Evolutionary conservation across 2,113 vertebrate species (phyloP).

Genomic region (Pedionomus torquatus): DNA sequence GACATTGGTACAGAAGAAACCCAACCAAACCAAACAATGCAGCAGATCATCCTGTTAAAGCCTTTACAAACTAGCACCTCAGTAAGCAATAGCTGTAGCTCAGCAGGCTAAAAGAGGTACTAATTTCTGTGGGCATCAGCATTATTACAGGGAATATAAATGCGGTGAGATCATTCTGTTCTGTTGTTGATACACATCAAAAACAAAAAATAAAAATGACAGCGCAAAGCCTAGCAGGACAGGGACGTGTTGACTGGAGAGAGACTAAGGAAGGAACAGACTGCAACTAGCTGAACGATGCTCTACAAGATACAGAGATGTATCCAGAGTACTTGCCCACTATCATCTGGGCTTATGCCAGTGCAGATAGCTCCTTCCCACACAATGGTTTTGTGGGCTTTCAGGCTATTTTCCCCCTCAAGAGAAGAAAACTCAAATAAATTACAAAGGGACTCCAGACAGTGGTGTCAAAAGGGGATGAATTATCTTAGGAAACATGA

Average conservation of each 20-base stretch:
- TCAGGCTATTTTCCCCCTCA: neutral
- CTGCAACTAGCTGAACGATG: neutral
- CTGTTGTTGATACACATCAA: neutral
- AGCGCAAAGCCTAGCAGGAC: neutral
- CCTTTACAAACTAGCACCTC: neutral
- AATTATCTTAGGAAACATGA: neutral
- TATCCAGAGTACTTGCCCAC: neutral
- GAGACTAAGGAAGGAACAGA: slow-evolving; percentile 8
- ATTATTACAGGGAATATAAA: neutral
- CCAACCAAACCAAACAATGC: neutral
- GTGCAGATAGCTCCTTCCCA: neutral
- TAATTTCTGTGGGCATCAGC: slow-evolving; percentile 6
- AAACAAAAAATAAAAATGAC: neutral
- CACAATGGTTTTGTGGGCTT: neutral
- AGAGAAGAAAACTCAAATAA: neutral
- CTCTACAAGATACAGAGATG: neutral
- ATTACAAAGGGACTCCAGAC: neutral
- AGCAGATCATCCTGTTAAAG: neutral
- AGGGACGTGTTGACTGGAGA: neutral
- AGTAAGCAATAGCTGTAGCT: neutral
- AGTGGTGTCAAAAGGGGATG: neutral
- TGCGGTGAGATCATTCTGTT: slow-evolving; percentile 16
- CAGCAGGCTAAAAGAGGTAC: slow-evolving; percentile 8
- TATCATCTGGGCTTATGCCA: neutral
- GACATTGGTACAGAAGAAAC: neutral